Percentiles rank a stretch among this genome's conserved stretches.
Evolutionary conservation across 2,113 vertebrate species (phyloP).

Genomic region (Lagopus leucura): DNA sequence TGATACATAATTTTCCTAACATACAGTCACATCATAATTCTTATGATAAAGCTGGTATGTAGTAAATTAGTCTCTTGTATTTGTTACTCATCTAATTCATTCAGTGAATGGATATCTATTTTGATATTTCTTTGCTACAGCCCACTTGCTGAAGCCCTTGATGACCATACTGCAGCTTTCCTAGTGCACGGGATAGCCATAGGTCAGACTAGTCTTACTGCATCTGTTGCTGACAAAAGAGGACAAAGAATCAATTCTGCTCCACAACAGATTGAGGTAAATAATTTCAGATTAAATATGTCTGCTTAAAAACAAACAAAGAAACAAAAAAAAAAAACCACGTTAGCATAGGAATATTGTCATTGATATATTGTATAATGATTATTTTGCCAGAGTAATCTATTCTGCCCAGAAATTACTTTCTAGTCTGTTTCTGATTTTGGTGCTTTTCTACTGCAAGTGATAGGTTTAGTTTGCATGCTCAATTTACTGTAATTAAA

Average conservation of each 20-base stretch:
- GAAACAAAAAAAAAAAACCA: no score
- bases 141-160: slow-evolving; percentile 79
- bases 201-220: slow-evolving; percentile 90
- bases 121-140: slow-evolving; percentile 60
- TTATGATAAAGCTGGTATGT: not conserved
- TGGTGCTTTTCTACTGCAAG: not conserved
- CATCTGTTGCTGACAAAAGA: slow-evolving; percentile 81
- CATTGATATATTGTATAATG: not conserved
- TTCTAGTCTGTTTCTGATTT: not conserved
- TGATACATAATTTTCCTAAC: not conserved
- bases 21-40: not conserved
- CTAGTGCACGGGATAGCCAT: slow-evolving; percentile 84
- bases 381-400: not conserved
- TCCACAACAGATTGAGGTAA: slow-evolving; percentile 92
- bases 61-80: not conserved
- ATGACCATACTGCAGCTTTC: slow-evolving; percentile 86
- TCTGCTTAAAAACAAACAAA: not conserved
- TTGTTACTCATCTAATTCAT: not conserved
- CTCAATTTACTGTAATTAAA: not conserved
- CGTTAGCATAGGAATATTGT: not conserved
- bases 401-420: not conserved
- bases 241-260: slow-evolving; percentile 84
- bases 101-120: not conserved
- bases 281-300: not conserved
- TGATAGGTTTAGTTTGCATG: not conserved